These are phyloP conservation scores for Drosophila barbarae DNA, from an alignment of 2,888 invertebrate genomes.

Conservation along the genomic window DNA sequence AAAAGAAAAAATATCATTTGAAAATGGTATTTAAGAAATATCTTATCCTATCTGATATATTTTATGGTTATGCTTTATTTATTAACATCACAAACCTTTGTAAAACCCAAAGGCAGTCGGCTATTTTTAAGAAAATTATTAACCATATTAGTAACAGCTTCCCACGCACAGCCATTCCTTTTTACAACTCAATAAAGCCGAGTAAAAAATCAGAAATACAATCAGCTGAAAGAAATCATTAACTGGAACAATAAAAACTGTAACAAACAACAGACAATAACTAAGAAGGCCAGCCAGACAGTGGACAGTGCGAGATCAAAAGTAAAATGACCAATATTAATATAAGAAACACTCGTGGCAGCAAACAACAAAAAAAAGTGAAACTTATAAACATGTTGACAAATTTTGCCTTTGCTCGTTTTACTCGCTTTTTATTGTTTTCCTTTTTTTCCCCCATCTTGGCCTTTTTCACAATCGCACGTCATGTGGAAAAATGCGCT, in stretches of 20 bases:
- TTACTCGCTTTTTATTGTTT: conserved; percentile 9
- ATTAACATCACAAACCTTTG: background rate
- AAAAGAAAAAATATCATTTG: background rate
- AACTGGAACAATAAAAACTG: background rate
- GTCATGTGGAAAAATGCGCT: conserved; percentile 34
- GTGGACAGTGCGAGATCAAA: background rate
- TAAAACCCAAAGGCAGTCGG: background rate
- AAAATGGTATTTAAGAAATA: background rate
- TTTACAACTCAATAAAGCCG: background rate
- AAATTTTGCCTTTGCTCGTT: conserved; percentile 48
- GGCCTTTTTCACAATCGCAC: conserved; percentile 25
- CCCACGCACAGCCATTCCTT: background rate
- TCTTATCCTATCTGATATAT: too few species aligned
- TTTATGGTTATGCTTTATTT: background rate
- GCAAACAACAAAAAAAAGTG: background rate
- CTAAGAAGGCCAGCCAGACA: background rate
- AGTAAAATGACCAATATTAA: conserved; percentile 21
- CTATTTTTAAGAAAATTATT: too few species aligned
- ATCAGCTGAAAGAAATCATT: background rate
- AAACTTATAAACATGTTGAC: conserved; percentile 63
- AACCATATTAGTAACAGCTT: background rate
- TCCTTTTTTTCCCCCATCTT: background rate
- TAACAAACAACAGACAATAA: background rate
- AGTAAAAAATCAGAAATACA: background rate
- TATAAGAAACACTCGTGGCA: conserved; percentile 26